These are phyloP conservation scores for Neosilurus hyrtlii DNA, from an alignment of 2,797 vertebrate species.

Conservation along the genomic window DNA sequence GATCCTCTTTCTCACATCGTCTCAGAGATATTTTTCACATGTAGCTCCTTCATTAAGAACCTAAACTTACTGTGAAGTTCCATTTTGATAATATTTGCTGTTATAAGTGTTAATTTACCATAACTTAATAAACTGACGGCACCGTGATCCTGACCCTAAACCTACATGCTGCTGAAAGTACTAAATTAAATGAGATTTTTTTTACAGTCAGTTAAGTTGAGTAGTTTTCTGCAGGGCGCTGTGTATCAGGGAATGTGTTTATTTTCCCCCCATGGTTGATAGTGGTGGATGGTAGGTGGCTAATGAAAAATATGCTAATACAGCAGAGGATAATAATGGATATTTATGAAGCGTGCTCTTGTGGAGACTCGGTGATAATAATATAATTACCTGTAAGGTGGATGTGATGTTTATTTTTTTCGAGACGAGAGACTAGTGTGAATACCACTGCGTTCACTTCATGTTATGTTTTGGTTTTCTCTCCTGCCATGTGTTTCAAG, in stretches of 20 bases:
- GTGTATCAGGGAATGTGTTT: neutral
- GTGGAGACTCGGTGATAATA: neutral
- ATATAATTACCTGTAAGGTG: neutral
- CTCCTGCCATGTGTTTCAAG: no score
- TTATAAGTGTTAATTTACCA: neutral
- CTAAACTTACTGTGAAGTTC: neutral
- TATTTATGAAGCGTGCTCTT: neutral
- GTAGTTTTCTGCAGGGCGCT: neutral
- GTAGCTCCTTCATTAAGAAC: neutral
- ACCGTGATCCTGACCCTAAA: neutral
- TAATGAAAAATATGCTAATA: constrained; percentile 14
- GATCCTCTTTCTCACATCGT: neutral
- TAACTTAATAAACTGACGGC: neutral
- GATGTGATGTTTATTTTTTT: neutral
- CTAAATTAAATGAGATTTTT: neutral
- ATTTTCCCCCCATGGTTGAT: neutral
- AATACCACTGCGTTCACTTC: neutral
- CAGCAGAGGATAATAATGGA: neutral
- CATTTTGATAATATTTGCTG: neutral
- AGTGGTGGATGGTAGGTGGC: neutral
- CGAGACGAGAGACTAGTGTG: neutral
- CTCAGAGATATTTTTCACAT: neutral
- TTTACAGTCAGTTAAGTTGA: neutral
- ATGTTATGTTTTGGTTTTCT: no score
- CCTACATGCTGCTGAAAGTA: no score